A percentile compares a stretch with the other conserved stretches of the same genome.
Conservation (phyloP, 2,888 invertebrate species). For the Acanthosoma haemorrhoidale region DNA sequence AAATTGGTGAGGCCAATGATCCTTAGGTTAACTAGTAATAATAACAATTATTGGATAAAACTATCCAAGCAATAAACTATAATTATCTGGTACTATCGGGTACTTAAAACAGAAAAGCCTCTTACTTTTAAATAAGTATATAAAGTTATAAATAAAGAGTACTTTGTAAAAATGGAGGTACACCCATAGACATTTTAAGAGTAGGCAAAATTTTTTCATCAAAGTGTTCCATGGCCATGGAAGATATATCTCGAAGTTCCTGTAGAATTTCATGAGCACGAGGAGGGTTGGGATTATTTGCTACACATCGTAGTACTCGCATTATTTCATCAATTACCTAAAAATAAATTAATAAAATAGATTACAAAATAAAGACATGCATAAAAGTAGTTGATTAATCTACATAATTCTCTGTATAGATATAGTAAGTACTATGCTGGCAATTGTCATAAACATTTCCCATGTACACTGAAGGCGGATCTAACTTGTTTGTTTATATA, state of each 20-base stretch:
- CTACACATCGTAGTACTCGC: conserved; percentile 59
- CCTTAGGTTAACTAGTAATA: too few species aligned
- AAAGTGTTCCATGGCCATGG: conserved; percentile 94
- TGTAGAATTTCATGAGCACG: conserved; percentile 79
- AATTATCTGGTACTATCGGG: too few species aligned
- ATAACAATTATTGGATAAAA: too few species aligned
- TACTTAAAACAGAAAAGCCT: too few species aligned
- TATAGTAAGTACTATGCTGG: too few species aligned
- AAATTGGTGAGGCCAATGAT: too few species aligned
- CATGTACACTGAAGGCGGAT: too few species aligned
- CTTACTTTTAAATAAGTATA: neutral
- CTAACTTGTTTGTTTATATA: too few species aligned
- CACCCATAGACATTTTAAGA: conserved; percentile 44
- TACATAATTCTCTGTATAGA: too few species aligned
- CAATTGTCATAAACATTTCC: too few species aligned
- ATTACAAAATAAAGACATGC: neutral
- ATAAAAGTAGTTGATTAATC: too few species aligned
- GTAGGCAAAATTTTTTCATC: conserved; percentile 76
- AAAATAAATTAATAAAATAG: conserved; percentile 35
- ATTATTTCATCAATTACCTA: conserved; percentile 85
- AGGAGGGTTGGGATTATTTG: conserved; percentile 59
- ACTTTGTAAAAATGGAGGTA: conserved; percentile 6
- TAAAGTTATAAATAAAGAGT: neutral
- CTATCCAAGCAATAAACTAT: too few species aligned
- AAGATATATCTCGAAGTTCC: conserved; percentile 84